These are phyloP conservation scores for Distichodus sexfasciatus DNA, from an alignment of 2,797 vertebrate genomes.

Conservation along the genomic window DNA sequence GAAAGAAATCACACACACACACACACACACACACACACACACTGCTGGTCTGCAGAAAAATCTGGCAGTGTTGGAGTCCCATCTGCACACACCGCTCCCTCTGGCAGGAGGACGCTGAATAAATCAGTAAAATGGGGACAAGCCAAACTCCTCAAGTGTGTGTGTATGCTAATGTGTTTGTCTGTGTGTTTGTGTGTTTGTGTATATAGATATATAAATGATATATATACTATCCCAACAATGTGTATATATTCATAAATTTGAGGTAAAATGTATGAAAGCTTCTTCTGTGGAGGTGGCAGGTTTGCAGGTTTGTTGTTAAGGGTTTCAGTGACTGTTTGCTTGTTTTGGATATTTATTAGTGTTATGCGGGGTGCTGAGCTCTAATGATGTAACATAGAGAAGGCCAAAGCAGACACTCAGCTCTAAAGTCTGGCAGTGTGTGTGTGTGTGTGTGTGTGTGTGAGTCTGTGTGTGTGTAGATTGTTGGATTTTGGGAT, in stretches of 20 bases:
- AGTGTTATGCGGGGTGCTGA: neutral
- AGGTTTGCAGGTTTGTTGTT: constrained; percentile 5
- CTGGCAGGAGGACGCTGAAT: constrained; percentile 20
- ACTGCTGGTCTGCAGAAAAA: constrained; percentile 5
- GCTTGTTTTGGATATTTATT: constrained; percentile 19
- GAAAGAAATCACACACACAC: no score
- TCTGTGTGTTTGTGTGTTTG: constrained; percentile 22
- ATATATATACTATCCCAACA: no score
- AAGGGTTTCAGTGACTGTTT: constrained; percentile 3
- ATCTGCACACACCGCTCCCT: constrained; percentile 41
- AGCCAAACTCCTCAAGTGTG: constrained; percentile 15
- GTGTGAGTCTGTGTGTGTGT: neutral
- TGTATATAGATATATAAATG: no score
- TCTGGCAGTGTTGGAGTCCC: constrained; percentile 20
- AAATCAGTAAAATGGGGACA: constrained; percentile 30
- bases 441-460: neutral
- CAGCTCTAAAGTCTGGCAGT: neutral
- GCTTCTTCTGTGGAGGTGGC: neutral
- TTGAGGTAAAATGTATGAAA: no score
- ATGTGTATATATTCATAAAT: no score
- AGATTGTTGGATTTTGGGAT: neutral
- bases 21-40: no score
- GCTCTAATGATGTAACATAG: constrained; percentile 5
- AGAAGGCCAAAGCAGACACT: neutral
- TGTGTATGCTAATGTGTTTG: neutral